Base-by-base conservation (phyloP, 2,888 invertebrate species). In the Drosophila quinaria region DNA sequence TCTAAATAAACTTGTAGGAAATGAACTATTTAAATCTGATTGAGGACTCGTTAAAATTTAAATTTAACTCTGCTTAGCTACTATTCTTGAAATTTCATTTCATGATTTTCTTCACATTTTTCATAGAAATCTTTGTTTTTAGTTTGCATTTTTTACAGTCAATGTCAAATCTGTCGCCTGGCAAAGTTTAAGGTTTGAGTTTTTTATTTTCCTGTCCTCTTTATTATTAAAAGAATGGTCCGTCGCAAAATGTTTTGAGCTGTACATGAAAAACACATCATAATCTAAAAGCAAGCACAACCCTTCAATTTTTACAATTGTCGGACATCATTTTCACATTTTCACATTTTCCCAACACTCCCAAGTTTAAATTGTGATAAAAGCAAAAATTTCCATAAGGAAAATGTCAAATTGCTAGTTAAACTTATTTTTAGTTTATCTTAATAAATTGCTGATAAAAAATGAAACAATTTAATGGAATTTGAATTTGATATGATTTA, bases 231-330 rank as follows among this genome's bases (percentile, higher is more conserved):
- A n/a, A n/a, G n/a, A n/a, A 59, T 46, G 37, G 17, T 5, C 15
- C 10, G 11, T 22, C 49, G 17, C 8, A 25, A 61, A 52, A 50
- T 31, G 65, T 37, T 49, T 33, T 10, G 25, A 55, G 50, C 41
- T 47, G 33, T n/a, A 70, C 72, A 72, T 42, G 65, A 61, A 70
- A 72, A 64, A 41, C 25, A 22, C 72, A 65, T 70, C 41, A 56
- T 15, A 39, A 46, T 9, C 52, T 39, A 25, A 47, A n/a, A 46
- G 49, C 58, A 39, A 1, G 39, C 41, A 55, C 25, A 49, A 59
- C 51, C 39, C 51, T 50, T 46, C 33, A 31, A 37, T 33, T 5
- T 10, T 5, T 10, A 33, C 29, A 15, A 49, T 62, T 44, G 33
- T 49, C 25, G 11, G 39, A 39, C 51, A 22, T 56, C 17, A 9